A percentile compares a stretch with the other conserved stretches of the same genome.
Conservation (phyloP, 2,797 vertebrate species). For the Gymnoscopelus braueri region DNA sequence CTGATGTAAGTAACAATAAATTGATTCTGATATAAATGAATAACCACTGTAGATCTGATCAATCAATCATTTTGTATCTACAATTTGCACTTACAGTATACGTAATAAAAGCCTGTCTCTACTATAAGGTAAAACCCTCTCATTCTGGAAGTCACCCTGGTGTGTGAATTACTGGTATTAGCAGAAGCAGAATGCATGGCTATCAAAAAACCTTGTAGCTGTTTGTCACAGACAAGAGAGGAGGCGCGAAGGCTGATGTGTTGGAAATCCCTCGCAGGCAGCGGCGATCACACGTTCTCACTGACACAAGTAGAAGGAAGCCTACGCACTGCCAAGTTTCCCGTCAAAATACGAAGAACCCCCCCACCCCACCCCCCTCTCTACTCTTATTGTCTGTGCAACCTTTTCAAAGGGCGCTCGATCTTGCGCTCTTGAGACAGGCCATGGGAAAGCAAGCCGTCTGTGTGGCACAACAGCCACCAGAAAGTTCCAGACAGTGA, state of each 20-base stretch:
- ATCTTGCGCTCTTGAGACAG: slow-evolving; percentile 37
- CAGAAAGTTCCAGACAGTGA: slow-evolving; percentile 22
- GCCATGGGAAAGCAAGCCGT: slow-evolving; percentile 7
- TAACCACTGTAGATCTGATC: neutral
- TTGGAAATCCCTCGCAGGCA: slow-evolving; percentile 62
- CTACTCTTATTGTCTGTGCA: slow-evolving; percentile 41
- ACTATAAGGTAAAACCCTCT: too few relatives aligned
- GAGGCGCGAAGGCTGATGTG: slow-evolving; percentile 12
- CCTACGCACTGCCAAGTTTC: slow-evolving; percentile 62
- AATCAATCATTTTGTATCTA: neutral
- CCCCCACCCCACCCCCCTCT: slow-evolving; percentile 79
- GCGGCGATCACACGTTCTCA: slow-evolving; percentile 55
- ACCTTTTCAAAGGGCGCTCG: slow-evolving; percentile 42
- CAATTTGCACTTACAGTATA: too few relatives aligned
- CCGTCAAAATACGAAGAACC: slow-evolving; percentile 72
- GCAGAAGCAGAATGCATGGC: too few relatives aligned
- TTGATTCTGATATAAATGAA: neutral
- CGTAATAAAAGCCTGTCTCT: too few relatives aligned
- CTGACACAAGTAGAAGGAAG: slow-evolving; percentile 72
- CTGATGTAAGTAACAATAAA: too few relatives aligned
- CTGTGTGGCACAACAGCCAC: neutral
- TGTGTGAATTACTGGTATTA: too few relatives aligned
- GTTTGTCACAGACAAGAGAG: neutral
- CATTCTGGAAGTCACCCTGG: too few relatives aligned
- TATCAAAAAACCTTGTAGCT: too few relatives aligned